Evolutionary conservation across 2,797 vertebrate genomes (phyloP).

Genomic region (Perodicticus potto): DNA sequence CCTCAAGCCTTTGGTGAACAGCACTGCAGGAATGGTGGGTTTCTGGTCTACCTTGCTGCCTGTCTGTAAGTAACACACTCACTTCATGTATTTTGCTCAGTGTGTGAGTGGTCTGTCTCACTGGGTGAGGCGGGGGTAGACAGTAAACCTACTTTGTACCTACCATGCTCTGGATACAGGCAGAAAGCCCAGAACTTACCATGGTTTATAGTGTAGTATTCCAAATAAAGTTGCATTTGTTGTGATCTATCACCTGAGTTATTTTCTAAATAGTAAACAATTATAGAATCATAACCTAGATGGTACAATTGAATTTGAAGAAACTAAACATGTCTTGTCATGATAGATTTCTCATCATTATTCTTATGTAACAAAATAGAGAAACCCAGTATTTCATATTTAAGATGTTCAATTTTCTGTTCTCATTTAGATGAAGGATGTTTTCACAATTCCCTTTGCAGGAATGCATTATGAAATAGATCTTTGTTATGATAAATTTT

Average conservation of each 20-base stretch:
- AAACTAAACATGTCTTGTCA: neutral
- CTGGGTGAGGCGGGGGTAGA: neutral
- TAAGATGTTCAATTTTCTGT: neutral
- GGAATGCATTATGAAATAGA: neutral
- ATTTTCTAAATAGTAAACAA: neutral
- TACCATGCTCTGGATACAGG: neutral
- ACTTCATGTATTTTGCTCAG: neutral
- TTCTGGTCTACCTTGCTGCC: neutral
- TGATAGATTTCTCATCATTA: neutral
- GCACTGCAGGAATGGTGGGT: neutral
- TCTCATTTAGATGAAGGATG: slow-evolving; percentile 12
- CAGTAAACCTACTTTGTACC: neutral
- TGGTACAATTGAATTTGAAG: neutral
- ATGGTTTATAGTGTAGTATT: neutral
- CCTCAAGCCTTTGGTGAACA: neutral
- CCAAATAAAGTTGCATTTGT: neutral
- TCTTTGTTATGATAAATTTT: slow-evolving; percentile 38
- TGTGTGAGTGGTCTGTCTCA: neutral
- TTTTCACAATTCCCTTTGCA: slow-evolving; percentile 53
- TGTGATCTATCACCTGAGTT: neutral
- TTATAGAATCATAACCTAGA: neutral
- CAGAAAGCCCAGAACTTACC: neutral
- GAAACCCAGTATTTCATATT: slow-evolving; percentile 2
- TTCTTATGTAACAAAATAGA: slow-evolving; percentile 2
- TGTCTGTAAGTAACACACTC: neutral